A percentile compares a stretch with the other conserved stretches of the same genome.
Evolutionary conservation across 2,888 invertebrate species (phyloP).

Genomic region (Polia nebulosa): DNA sequence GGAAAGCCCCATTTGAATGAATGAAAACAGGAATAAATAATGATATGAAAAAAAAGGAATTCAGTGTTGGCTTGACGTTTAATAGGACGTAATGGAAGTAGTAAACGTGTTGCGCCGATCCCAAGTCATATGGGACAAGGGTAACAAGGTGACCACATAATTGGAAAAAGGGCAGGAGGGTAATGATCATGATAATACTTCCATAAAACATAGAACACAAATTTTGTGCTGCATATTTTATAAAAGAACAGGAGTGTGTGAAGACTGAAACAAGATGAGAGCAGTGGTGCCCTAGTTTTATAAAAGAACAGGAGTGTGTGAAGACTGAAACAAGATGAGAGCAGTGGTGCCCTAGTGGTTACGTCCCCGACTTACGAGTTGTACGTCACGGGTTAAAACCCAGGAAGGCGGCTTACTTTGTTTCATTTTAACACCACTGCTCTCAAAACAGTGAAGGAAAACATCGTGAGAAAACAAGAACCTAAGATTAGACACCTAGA

Average conservation of each 20-base stretch:
- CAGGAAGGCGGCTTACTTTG: too few relatives aligned
- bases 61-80: neutral
- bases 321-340: neutral
- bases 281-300: too few relatives aligned
- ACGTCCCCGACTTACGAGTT: too few relatives aligned
- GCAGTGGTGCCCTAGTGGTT: too few relatives aligned
- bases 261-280: neutral
- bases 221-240: neutral
- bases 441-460: too few relatives aligned
- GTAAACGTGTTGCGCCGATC: neutral
- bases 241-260: neutral
- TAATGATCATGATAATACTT: neutral
- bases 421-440: too few relatives aligned
- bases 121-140: neutral
- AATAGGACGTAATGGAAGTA: neutral
- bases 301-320: neutral
- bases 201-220: neutral
- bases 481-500: too few relatives aligned
- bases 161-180: neutral
- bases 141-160: neutral
- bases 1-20: too few relatives aligned
- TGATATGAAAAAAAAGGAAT: too few relatives aligned
- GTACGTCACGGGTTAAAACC: too few relatives aligned
- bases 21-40: too few relatives aligned
- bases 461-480: too few relatives aligned